Evolutionary conservation across 2,888 invertebrate species (phyloP).

Genomic region (Catocala nupta): DNA sequence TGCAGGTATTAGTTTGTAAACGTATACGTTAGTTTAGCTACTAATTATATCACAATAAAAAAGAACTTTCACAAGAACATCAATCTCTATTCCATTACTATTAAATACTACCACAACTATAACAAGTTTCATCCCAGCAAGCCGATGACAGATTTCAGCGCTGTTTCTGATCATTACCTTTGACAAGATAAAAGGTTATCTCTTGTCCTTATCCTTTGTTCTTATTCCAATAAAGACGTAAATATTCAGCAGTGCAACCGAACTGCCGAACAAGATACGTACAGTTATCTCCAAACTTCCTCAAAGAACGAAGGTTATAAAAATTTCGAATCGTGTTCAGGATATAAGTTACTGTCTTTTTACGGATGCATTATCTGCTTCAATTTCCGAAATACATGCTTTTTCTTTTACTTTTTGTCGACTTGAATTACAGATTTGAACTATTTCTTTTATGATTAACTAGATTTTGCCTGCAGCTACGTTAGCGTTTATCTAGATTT

Average conservation of each 20-base stretch:
- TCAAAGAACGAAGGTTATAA: neutral
- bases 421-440: neutral
- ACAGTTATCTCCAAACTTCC: neutral
- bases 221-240: neutral
- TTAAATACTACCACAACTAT: too few relatives aligned
- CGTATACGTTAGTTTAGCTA: too few relatives aligned
- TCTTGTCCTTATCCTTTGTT: neutral
- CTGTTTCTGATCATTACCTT: too few relatives aligned
- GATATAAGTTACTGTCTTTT: constrained; percentile 3
- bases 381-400: neutral
- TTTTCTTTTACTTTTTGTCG: neutral
- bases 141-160: neutral
- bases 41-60: too few relatives aligned
- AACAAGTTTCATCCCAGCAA: neutral
- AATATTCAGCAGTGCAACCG: neutral
- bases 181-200: neutral
- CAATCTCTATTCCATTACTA: too few relatives aligned
- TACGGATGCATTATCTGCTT: neutral
- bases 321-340: constrained; percentile 8
- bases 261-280: neutral
- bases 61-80: too few relatives aligned
- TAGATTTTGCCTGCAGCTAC: too few relatives aligned
- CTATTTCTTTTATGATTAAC: neutral
- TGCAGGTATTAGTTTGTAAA: too few relatives aligned
- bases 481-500: too few relatives aligned